Percentiles rank a stretch among this genome's conserved stretches.
These are phyloP conservation scores for Microchrysa polita DNA, from an alignment of 2,888 invertebrate genomes.

Conservation along the genomic window DNA sequence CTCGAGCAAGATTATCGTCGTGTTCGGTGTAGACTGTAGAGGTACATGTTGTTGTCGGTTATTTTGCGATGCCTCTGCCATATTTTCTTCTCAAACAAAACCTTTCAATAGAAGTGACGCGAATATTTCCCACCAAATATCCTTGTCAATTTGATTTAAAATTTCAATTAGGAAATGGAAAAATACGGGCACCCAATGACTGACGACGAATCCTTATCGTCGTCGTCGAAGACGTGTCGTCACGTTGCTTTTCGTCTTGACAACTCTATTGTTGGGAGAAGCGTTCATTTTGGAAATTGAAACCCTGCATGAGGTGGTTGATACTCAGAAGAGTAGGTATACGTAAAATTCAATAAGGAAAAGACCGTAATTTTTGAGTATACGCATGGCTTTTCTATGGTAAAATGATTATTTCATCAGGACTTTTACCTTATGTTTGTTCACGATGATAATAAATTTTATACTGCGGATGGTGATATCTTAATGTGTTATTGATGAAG, in stretches of 20 bases:
- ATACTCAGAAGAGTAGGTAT: too few relatives aligned
- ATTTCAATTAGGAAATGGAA: conserved; percentile 51
- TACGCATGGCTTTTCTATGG: background rate
- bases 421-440: conserved; percentile 45
- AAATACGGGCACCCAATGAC: conserved; percentile 4
- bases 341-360: too few relatives aligned
- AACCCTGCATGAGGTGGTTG: too few relatives aligned
- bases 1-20: background rate
- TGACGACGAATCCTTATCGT: conserved; percentile 20
- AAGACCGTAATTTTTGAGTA: too few relatives aligned
- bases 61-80: too few relatives aligned
- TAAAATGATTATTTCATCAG: conserved; percentile 14
- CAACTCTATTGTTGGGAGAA: conserved; percentile 13
- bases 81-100: too few relatives aligned
- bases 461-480: conserved; percentile 41
- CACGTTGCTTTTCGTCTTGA: conserved; percentile 13
- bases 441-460: conserved; percentile 47
- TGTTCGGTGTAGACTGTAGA: background rate
- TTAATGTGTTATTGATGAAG: conserved; percentile 36
- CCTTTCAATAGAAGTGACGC: conserved; percentile 31
- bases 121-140: conserved; percentile 43
- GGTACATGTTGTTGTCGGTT: conserved; percentile 7
- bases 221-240: too few relatives aligned
- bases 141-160: conserved; percentile 49
- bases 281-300: conserved; percentile 34